Evolutionary conservation across 1,140 invertebrate species (phyloP).

Genomic region (Drosophila suzukii): DNA sequence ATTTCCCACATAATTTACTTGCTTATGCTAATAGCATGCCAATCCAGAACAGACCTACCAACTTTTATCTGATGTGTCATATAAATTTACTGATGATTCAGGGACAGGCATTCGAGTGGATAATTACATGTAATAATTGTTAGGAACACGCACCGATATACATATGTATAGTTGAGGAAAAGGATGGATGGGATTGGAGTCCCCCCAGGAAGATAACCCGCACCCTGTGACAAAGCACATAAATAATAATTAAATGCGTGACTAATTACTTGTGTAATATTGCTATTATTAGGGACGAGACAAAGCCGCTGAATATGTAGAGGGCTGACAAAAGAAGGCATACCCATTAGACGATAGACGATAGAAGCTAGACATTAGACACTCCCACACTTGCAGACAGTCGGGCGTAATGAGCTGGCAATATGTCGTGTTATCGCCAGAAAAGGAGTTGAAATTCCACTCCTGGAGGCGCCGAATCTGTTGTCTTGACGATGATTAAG

Average conservation of each 20-base stretch:
- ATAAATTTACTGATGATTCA: slow-evolving; percentile 22
- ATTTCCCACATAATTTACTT: slow-evolving; percentile 38
- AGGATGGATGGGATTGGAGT: slow-evolving; percentile 28
- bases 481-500: slow-evolving; percentile 76
- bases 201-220: slow-evolving; percentile 23
- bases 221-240: slow-evolving; percentile 36
- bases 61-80: slow-evolving; percentile 42
- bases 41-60: slow-evolving; percentile 28
- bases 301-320: slow-evolving; percentile 43
- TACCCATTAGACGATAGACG: neutral
- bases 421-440: slow-evolving; percentile 71
- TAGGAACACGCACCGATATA: slow-evolving; percentile 9
- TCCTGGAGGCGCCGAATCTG: slow-evolving; percentile 19
- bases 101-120: slow-evolving; percentile 38
- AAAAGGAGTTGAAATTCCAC: slow-evolving; percentile 73
- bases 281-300: slow-evolving; percentile 68
- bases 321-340: slow-evolving; percentile 53
- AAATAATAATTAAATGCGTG: slow-evolving; percentile 84
- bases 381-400: slow-evolving; percentile 6
- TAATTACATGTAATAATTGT: slow-evolving; percentile 48
- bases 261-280: slow-evolving; percentile 83
- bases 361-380: neutral
- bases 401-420: slow-evolving; percentile 67
- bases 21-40: slow-evolving; percentile 39
- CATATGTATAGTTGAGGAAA: neutral